Conservation (phyloP, 2,797 vertebrate species). For the Arctocebus calabarensis region DNA sequence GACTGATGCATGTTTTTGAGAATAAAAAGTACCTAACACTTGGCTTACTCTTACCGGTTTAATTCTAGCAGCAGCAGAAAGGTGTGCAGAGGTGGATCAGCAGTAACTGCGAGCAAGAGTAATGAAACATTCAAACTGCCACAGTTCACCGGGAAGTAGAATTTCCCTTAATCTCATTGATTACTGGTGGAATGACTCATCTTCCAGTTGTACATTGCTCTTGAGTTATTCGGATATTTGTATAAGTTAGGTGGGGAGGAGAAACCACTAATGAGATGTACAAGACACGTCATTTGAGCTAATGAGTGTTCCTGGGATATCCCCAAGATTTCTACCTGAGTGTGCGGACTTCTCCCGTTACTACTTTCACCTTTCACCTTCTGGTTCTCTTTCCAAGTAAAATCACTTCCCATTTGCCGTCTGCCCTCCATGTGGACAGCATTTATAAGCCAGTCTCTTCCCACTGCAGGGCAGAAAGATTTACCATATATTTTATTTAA, state of each 20-base stretch:
- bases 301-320: slow-evolving; percentile 46
- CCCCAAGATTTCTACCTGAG: slow-evolving; percentile 65
- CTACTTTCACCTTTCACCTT: slow-evolving; percentile 9
- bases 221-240: slow-evolving; percentile 65
- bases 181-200: slow-evolving; percentile 78
- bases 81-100: neutral
- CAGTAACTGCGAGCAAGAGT: slow-evolving; percentile 27
- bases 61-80: slow-evolving; percentile 48
- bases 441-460: slow-evolving; percentile 32
- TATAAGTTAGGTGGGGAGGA: slow-evolving; percentile 53
- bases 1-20: neutral
- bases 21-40: slow-evolving; percentile 21
- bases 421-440: neutral
- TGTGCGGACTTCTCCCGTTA: slow-evolving; percentile 1
- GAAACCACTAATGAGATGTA: slow-evolving; percentile 62
- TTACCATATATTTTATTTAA: slow-evolving; percentile 45
- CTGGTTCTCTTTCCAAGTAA: slow-evolving; percentile 56
- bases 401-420: slow-evolving; percentile 40
- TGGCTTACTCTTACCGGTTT: slow-evolving; percentile 58
- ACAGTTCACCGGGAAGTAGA: slow-evolving; percentile 68
- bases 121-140: slow-evolving; percentile 67
- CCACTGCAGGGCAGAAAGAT: neutral
- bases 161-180: slow-evolving; percentile 68
- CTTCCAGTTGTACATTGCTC: slow-evolving; percentile 59
- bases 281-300: slow-evolving; percentile 53